phyloP scores from a whole-genome alignment of 2,113 vertebrate species.

The Pogona vitticeps region DNA sequence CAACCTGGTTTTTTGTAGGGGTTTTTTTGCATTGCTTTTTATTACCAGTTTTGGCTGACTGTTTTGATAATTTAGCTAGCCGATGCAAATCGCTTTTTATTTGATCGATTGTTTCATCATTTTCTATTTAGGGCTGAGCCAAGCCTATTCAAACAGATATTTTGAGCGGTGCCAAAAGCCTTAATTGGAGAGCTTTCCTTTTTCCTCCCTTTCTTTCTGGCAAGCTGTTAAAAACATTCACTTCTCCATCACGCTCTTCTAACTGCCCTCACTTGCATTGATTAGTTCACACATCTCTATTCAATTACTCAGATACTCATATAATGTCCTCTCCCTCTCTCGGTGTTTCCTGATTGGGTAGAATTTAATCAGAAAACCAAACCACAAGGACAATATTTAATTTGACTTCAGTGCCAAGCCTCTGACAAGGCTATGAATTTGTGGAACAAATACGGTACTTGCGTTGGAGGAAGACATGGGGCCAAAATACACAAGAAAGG shows the following conservation, averaged over 20 bases:
- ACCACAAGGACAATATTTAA: not conserved
- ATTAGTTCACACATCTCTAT: not conserved
- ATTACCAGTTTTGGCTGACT: not conserved
- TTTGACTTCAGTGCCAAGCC: not conserved
- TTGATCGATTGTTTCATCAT: not conserved
- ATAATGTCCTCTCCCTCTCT: not conserved
- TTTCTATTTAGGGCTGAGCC: not conserved
- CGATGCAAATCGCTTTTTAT: not conserved
- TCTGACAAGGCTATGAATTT: no score
- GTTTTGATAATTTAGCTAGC: not conserved
- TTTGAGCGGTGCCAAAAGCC: not conserved
- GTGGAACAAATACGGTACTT: no score
- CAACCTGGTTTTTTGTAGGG: not conserved
- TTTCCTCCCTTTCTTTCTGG: no score
- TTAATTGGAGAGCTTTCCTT: not conserved
- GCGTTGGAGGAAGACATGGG: no score
- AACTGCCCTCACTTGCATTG: not conserved
- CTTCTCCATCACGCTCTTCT: no score
- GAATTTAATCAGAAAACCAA: not conserved
- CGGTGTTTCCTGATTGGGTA: not conserved
- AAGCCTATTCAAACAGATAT: not conserved
- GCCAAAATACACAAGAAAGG: no score
- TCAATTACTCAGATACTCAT: not conserved
- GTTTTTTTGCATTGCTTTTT: not conserved
- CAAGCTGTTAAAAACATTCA: not conserved